Percentiles rank a stretch among this genome's conserved stretches.
Conservation (phyloP, 1,140 invertebrate species). For the Pseudoatta argentina region DNA sequence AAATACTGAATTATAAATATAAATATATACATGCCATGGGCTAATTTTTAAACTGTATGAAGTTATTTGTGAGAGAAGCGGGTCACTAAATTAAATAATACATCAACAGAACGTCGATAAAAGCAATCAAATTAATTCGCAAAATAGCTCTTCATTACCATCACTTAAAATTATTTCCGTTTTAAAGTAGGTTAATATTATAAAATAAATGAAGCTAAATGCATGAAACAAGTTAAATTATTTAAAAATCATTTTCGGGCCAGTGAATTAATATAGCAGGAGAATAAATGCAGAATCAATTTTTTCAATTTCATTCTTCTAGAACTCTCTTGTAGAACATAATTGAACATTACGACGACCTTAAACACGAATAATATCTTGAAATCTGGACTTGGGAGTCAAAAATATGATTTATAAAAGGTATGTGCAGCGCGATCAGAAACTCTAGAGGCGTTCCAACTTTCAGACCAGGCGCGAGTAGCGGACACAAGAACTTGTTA, state of each 20-base stretch:
- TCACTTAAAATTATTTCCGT: slow-evolving; percentile 13
- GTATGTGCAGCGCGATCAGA: slow-evolving; percentile 19
- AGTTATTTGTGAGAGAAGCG: slow-evolving; percentile 12
- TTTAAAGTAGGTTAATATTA: slow-evolving; percentile 7
- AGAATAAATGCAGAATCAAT: background rate
- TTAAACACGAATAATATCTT: slow-evolving; percentile 37
- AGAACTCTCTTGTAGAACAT: background rate
- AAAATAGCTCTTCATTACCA: slow-evolving; percentile 50
- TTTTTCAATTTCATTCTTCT: background rate
- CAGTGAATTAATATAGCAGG: slow-evolving; percentile 11
- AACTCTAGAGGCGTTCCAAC: slow-evolving; percentile 43
- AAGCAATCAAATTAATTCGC: slow-evolving; percentile 41
- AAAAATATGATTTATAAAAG: slow-evolving; percentile 54
- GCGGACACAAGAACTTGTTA: slow-evolving; percentile 61
- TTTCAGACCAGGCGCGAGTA: slow-evolving; percentile 37
- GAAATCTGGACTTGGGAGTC: background rate
- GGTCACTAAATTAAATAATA: slow-evolving; percentile 46
- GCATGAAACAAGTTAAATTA: background rate
- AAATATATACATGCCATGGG: background rate
- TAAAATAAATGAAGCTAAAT: slow-evolving; percentile 41
- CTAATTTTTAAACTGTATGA: slow-evolving; percentile 41
- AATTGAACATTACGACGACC: slow-evolving; percentile 13
- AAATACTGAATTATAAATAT: slow-evolving; percentile 29
- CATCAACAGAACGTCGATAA: slow-evolving; percentile 25
- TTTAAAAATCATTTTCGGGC: slow-evolving; percentile 13